Conservation (phyloP, 2,888 invertebrate species). For the Alloplasta piceator region DNA sequence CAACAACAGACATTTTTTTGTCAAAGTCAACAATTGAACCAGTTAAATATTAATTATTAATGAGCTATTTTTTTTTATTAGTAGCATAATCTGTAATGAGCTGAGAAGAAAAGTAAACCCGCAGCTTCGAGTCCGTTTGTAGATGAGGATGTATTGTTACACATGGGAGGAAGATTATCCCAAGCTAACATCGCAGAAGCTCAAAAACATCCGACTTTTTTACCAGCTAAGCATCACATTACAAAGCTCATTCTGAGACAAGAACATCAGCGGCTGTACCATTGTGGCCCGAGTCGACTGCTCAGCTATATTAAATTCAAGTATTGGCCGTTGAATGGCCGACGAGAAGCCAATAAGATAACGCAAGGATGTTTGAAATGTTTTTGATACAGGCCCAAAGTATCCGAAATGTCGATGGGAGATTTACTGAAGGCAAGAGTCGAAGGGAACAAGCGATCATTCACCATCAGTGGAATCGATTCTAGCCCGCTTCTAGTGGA, state of each 20-base stretch:
- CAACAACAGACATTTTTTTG: too few species aligned
- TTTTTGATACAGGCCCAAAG: constrained; percentile 63
- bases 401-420: constrained; percentile 73
- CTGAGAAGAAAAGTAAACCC: constrained; percentile 45
- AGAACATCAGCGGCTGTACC: constrained; percentile 65
- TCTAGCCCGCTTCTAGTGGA: constrained; percentile 62
- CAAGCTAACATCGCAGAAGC: constrained; percentile 29
- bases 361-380: constrained; percentile 74
- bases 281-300: constrained; percentile 65
- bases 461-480: constrained; percentile 63
- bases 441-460: constrained; percentile 67
- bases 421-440: constrained; percentile 76
- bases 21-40: too few species aligned
- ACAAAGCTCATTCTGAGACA: constrained; percentile 43
- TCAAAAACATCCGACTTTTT: constrained; percentile 49
- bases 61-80: too few species aligned
- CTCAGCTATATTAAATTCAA: constrained; percentile 57
- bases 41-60: too few species aligned
- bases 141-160: constrained; percentile 35
- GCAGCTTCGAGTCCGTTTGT: constrained; percentile 35
- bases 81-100: too few species aligned
- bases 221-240: constrained; percentile 37
- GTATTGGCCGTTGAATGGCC: constrained; percentile 74
- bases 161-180: constrained; percentile 54
- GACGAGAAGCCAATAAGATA: constrained; percentile 64